Percentiles rank a stretch among this genome's conserved stretches.
Conservation (phyloP, 2,113 vertebrate genomes). For the Odocoileus hemionus region DNA sequence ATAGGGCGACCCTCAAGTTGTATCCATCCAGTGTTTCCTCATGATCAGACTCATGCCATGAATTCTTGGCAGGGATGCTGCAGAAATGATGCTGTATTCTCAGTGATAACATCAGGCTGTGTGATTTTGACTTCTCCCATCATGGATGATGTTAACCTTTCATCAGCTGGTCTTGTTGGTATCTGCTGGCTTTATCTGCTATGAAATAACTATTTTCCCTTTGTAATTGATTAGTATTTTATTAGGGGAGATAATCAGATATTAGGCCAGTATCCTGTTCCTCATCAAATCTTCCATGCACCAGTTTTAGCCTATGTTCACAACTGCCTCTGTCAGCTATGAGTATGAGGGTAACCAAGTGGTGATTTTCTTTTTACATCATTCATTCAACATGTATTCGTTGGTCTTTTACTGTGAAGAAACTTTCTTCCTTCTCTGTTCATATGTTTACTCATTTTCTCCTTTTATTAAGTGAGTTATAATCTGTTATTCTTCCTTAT, state of each 20-base stretch:
- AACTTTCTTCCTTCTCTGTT: background rate
- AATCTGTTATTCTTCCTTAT: background rate
- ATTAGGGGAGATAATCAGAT: background rate
- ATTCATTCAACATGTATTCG: background rate
- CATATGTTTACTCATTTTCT: background rate
- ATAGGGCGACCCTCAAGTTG: background rate
- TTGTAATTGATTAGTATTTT: background rate
- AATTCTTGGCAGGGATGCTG: background rate
- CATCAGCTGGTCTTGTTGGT: background rate
- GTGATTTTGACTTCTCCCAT: background rate
- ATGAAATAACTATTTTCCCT: background rate
- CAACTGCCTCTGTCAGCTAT: background rate
- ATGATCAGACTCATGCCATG: background rate
- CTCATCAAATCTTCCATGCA: background rate
- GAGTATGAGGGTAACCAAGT: background rate
- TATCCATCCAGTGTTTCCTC: background rate
- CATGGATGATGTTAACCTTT: background rate
- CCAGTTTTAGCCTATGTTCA: background rate
- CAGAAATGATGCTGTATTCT: background rate
- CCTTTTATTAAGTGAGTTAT: background rate
- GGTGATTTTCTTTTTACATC: background rate
- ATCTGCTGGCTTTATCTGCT: background rate
- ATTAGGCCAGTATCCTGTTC: background rate
- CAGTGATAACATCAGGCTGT: background rate
- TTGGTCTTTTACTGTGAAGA: background rate